Evolutionary conservation across 2,888 invertebrate genomes (phyloP).

Genomic region (Orthonychiurus folsomi): DNA sequence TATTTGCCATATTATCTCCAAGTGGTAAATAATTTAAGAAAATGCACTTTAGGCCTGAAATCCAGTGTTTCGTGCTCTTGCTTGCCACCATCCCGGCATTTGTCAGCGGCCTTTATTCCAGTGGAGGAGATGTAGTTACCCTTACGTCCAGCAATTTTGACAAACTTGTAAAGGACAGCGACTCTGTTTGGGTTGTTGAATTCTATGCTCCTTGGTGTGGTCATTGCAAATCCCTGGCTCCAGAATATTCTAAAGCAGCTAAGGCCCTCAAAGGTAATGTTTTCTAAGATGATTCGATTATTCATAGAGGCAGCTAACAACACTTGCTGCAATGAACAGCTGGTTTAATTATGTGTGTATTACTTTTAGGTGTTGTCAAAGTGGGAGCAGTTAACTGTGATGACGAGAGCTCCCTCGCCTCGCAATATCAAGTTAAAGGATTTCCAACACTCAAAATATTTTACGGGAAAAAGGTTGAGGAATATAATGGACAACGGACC

Average conservation of each 20-base stretch:
- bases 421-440: slow-evolving; percentile 72
- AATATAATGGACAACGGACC: slow-evolving; percentile 74
- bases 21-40: no score
- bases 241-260: slow-evolving; percentile 90
- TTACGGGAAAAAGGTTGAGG: slow-evolving; percentile 73
- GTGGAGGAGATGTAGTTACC: slow-evolving; percentile 65
- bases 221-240: slow-evolving; percentile 69
- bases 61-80: neutral
- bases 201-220: slow-evolving; percentile 84
- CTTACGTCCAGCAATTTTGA: slow-evolving; percentile 83
- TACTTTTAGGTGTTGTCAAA: slow-evolving; percentile 67
- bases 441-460: slow-evolving; percentile 97
- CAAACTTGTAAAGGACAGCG: slow-evolving; percentile 66
- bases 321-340: neutral
- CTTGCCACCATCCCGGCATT: neutral
- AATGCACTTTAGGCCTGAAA: neutral
- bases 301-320: neutral
- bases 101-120: slow-evolving; percentile 36
- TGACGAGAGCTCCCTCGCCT: slow-evolving; percentile 69
- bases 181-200: slow-evolving; percentile 90
- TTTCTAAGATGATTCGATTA: neutral
- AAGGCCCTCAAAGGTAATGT: slow-evolving; percentile 69
- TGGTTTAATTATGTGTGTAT: no score
- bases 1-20: no score
- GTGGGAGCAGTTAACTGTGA: slow-evolving; percentile 92